Base-by-base conservation (phyloP, 2,113 vertebrate genomes). In the Xenus cinereus region DNA sequence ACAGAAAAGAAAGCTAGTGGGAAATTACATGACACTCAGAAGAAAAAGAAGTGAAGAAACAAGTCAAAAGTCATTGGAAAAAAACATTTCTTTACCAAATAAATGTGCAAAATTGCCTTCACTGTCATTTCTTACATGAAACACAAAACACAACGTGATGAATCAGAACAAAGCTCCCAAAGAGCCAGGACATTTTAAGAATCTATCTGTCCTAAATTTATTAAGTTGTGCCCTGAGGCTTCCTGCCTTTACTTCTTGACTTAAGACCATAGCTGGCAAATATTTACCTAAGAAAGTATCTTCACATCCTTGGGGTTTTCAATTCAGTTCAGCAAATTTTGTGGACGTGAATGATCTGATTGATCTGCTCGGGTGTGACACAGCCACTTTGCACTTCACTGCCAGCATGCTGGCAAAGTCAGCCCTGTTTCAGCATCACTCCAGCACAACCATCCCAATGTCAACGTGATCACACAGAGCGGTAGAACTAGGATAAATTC, bases 301-400 rank as follows among this genome's bases (percentile, higher is more conserved):
- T 79, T 91, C 1, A 0, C 35, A 16, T 45, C 68, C 1, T 2
- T 50, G 39, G 91, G 48, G 20, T 50, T 95, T 91, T 66, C 35
- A 16, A 4, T 48, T 79, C 41, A 43, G 21, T 79, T 79, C 24
- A 53, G 59, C 68, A 73, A 30, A 28, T 48, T 68, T 26, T 26
- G 32, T 79, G 53, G n/a, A 16, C 0, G 0, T 45, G 45, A 72
- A 27, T 43, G 71, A 89, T 48, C 23, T 1, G 1, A 6, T 3
- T 60, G 54, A n/a, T 90, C 28, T 54, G 27, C n/a, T 77, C 54
- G 63, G 50, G 11, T 35, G 4, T 67, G 54, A 69, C 62, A 87
- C 43, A 73, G 17, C 12, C 45, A 27, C 68, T 88, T 50, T 41
- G 45, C 37, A 26, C 46, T 71, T 89, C 50, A 14, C 12, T 75